These are phyloP conservation scores for Charaxes varanes DNA, from an alignment of 1,140 invertebrate genomes.

Conservation along the genomic window DNA sequence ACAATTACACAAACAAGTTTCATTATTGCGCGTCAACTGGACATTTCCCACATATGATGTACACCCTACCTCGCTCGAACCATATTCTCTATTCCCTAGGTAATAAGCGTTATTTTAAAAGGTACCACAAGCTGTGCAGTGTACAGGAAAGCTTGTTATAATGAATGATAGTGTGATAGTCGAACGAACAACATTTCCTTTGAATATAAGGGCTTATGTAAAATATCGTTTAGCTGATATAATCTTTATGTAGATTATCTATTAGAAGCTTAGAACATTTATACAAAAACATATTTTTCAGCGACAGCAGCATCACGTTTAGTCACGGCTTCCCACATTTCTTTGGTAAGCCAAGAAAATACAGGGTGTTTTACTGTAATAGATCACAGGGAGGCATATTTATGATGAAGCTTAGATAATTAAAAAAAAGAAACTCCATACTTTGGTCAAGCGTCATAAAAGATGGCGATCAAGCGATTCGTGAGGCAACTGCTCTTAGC, in stretches of 20 bases:
- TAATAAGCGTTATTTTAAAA: neutral
- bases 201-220: slow-evolving; percentile 22
- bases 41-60: slow-evolving; percentile 8
- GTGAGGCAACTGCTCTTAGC: neutral
- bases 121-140: neutral
- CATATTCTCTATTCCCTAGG: neutral
- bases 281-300: too few species aligned
- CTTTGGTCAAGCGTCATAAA: too few species aligned
- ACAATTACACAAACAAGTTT: slow-evolving; percentile 26
- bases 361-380: too few species aligned
- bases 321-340: too few species aligned
- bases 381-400: too few species aligned
- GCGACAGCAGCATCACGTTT: too few species aligned
- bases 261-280: too few species aligned
- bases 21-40: slow-evolving; percentile 8
- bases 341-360: too few species aligned
- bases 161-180: slow-evolving; percentile 22
- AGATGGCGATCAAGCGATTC: too few species aligned
- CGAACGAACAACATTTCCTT: slow-evolving; percentile 23
- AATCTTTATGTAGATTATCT: too few species aligned
- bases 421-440: too few species aligned
- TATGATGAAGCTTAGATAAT: too few species aligned
- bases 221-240: slow-evolving; percentile 12
- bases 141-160: slow-evolving; percentile 20
- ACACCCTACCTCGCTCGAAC: neutral